Evolutionary conservation across 2,888 invertebrate genomes (phyloP), one percentile per base, ranked within the genome.

Genomic region (Gnatocerus cornutus): DNA sequence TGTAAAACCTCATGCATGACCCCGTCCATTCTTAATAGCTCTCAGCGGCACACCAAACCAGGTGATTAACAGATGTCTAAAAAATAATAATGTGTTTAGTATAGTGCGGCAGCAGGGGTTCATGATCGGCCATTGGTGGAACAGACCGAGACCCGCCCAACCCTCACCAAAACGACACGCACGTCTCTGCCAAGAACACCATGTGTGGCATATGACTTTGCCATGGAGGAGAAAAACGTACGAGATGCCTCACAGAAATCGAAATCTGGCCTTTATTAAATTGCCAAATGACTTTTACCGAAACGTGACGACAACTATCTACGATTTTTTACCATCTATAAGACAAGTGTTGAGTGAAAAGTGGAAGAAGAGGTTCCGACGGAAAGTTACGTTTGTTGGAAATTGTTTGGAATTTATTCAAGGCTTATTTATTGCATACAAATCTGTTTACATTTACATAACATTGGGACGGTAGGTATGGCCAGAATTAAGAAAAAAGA

Each of bases 11-110:
- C 39, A 33, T 58, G 56, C 48, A 74, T 75, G 74, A 76, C 76
- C 74, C 77, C 77, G 73, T 78, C 75, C 78, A 65, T 58, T 55
- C 73, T 77, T 79, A 79, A 80, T 80, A 79, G 79, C 77, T 76
- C 77, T 78, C 76, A 73, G 79, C 79, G 79, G 79, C 77, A 74
- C 77, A 77, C 76, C 77, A 73, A 75, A 75, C 77, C 79, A 77
- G 82, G 80, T 81, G 81, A 82, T 81, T 81, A 81, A 81, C 82
- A 82, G 81, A 80, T 81, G 81, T 81, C 78, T 76, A 78, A 80
- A 79, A 78, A 81, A 80, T 76, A 78, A 79, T 75, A 78, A 79
- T 76, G 71, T 71, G 75, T 72, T 72, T 71, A 69, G 71, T 70
- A 43, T 39, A 50, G 62, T 63, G 63, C 53, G 71, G 41, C 53